Evolutionary conservation across 2,888 invertebrate species (phyloP), one percentile per base, ranked within the genome.

Genomic region (Deilephila porcellus): DNA sequence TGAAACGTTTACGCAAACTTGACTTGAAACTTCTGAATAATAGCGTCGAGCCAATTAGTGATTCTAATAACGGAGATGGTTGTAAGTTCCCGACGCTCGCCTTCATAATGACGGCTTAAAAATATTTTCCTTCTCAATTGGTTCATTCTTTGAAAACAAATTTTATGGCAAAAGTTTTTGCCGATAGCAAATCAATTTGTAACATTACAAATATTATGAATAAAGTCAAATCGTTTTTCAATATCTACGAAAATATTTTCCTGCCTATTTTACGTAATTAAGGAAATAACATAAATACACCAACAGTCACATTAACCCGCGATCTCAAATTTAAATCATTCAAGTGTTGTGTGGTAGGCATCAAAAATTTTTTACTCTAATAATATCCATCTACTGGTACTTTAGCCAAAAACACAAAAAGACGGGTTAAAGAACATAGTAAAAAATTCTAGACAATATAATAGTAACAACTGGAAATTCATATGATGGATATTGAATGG

Each of bases 31-130:
- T 85, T 81, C 73, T 75, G 63, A 84, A 86, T 83, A 85, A 85
- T 81, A 82, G 72, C 80, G 76, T 60, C 59, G 75, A 79, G 80
- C 81, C 82, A 86, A 87, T 86, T 85, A 87, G 77, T 74, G 77
- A 81, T 81, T 80, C 77, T 73, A 82, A 82, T 83, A 81, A 80
- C 74, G 77, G 77, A 77, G 76, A 78, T 63, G 75, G 73, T 76
- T 75, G 73, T 75, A 79, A 80, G 71, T 81, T 80, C 73, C 73
- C 74, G 75, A 73, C 74, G 74, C 70, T 71, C 76, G 75, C 75
- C 75, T 76, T 76, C 76, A 75, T 76, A 71, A 74, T 71, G 74
- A 70, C 64, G 60, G 59, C 75, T 75, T 71, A 59, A 67, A 74
- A 74, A 78, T 76, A 32, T 71, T 71, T 71, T 71, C 11, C 25